Conservation (phyloP, 2,113 vertebrate species). For the Brachyhypopomus gauderio region DNA sequence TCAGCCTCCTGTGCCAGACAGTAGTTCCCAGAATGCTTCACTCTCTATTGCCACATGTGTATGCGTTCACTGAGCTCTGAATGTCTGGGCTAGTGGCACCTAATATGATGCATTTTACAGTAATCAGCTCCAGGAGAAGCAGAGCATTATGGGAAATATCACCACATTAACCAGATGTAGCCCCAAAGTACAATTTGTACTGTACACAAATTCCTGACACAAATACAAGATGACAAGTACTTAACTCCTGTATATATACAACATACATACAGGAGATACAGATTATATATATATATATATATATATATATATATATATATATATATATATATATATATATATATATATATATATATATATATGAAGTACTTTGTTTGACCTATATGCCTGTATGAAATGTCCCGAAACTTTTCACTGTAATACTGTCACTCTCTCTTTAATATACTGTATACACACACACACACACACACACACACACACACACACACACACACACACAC, state of each 20-base stretch:
- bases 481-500: too few relatives aligned
- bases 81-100: background rate
- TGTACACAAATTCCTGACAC: background rate
- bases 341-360: too few relatives aligned
- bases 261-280: background rate
- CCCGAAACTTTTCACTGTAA: too few relatives aligned
- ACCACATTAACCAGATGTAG: background rate
- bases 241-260: background rate
- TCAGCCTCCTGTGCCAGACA: background rate
- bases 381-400: too few relatives aligned
- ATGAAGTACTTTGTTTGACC: too few relatives aligned
- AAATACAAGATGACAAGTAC: background rate
- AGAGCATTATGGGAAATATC: background rate
- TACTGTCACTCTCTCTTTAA: too few relatives aligned
- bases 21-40: background rate
- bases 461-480: too few relatives aligned
- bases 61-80: background rate
- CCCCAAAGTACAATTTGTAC: background rate
- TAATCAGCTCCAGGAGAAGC: conserved; percentile 1
- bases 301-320: too few relatives aligned
- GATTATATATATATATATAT: too few relatives aligned
- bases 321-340: too few relatives aligned
- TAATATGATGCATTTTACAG: background rate
- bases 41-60: background rate
- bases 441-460: too few relatives aligned